These are phyloP conservation scores for Athrips mouffetella DNA, from an alignment of 2,888 invertebrate genomes.

Conservation along the genomic window DNA sequence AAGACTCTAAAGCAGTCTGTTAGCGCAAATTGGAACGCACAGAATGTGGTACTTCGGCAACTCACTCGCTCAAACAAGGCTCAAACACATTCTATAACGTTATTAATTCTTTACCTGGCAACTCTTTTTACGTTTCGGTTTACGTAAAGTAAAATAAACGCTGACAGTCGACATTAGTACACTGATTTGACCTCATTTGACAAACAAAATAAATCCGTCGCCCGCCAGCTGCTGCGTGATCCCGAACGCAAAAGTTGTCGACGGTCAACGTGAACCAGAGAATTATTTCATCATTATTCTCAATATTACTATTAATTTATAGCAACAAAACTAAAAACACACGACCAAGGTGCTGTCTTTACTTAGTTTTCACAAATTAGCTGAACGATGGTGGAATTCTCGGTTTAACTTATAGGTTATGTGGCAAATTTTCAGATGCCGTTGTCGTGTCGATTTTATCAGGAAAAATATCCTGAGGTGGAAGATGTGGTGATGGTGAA, in stretches of 20 bases:
- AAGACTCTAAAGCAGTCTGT: too few species aligned
- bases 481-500: constrained; percentile 99
- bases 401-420: constrained; percentile 52
- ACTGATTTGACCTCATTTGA: too few species aligned
- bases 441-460: constrained; percentile 97
- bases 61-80: too few species aligned
- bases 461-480: constrained; percentile 97
- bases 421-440: constrained; percentile 81
- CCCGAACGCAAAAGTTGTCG: constrained; percentile 39
- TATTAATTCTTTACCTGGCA: not conserved
- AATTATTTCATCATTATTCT: constrained; percentile 57
- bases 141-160: too few species aligned
- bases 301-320: constrained; percentile 32
- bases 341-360: constrained; percentile 41
- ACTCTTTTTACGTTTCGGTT: not conserved
- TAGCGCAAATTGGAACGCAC: too few species aligned
- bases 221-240: constrained; percentile 16
- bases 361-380: not conserved
- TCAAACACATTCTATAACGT: too few species aligned
- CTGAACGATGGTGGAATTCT: not conserved
- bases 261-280: constrained; percentile 66
- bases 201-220: too few species aligned
- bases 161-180: too few species aligned
- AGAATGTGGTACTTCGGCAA: too few species aligned
- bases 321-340: constrained; percentile 32